Conservation (phyloP, 2,888 invertebrate species). For the Agriotes lineatus region DNA sequence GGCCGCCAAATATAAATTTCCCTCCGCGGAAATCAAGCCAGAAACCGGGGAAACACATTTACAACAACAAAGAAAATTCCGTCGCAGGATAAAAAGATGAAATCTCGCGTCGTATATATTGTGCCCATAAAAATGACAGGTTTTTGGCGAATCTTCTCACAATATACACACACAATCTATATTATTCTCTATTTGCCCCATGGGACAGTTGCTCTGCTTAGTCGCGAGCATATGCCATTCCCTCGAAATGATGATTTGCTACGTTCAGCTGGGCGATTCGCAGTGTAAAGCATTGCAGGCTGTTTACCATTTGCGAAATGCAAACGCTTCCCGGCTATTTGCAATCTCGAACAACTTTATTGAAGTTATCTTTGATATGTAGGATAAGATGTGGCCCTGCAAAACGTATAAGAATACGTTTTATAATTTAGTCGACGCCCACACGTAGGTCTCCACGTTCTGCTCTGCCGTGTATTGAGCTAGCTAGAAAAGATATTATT, state of each 20-base stretch:
- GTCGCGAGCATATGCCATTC: conserved; percentile 37
- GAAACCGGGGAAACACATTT: conserved; percentile 58
- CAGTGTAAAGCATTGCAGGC: conserved; percentile 41
- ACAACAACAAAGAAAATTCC: conserved; percentile 60
- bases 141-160: conserved; percentile 55
- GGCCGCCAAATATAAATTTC: conserved; percentile 61
- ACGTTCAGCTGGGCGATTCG: conserved; percentile 40
- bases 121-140: conserved; percentile 60
- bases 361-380: conserved; percentile 38
- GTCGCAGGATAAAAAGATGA: conserved; percentile 57
- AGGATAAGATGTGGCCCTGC: conserved; percentile 21
- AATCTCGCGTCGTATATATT: conserved; percentile 58
- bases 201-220: conserved; percentile 52
- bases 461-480: too few species aligned
- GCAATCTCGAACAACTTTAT: conserved; percentile 42
- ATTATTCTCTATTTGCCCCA: conserved; percentile 58
- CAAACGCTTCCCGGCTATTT: conserved; percentile 39
- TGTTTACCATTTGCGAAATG: conserved; percentile 43
- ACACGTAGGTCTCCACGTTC: background rate
- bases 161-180: conserved; percentile 55
- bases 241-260: conserved; percentile 35
- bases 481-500: too few species aligned
- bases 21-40: conserved; percentile 63
- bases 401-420: conserved; percentile 15
- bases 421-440: background rate